Conservation (phyloP, 2,888 invertebrate genomes). For the Fabriciana adippe region DNA sequence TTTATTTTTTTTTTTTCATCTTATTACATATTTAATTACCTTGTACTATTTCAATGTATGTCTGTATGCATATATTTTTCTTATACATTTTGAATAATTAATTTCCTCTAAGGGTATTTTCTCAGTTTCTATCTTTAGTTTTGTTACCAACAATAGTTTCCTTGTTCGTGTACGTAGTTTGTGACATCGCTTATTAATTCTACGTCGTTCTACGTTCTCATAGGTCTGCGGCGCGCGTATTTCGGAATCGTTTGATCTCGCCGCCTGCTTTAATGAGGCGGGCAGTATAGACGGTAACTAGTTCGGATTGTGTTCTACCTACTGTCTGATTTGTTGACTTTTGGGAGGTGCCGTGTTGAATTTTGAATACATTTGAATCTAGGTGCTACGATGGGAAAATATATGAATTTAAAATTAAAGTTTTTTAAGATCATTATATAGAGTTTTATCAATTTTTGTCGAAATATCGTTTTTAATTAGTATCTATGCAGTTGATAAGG, state of each 20-base stretch:
- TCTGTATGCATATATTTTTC: background rate
- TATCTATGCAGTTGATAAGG: background rate
- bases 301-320: conserved; percentile 70
- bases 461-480: background rate
- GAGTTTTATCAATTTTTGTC: background rate
- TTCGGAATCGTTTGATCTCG: conserved; percentile 85
- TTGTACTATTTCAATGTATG: no score
- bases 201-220: conserved; percentile 53
- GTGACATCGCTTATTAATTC: conserved; percentile 40
- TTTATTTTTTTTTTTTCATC: no score
- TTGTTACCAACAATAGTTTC: conserved; percentile 19
- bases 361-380: conserved; percentile 29
- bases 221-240: conserved; percentile 69
- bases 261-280: conserved; percentile 81
- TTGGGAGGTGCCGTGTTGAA: conserved; percentile 34
- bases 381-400: conserved; percentile 1
- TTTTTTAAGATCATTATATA: conserved; percentile 1
- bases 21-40: no score
- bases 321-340: conserved; percentile 65
- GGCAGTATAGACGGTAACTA: conserved; percentile 72
- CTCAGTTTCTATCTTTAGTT: conserved; percentile 17
- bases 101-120: background rate
- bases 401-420: background rate
- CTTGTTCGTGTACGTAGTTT: conserved; percentile 22
- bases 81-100: background rate